Evolutionary conservation across 1,140 invertebrate species (phyloP).

Genomic region (Cryptotermes secundus): DNA sequence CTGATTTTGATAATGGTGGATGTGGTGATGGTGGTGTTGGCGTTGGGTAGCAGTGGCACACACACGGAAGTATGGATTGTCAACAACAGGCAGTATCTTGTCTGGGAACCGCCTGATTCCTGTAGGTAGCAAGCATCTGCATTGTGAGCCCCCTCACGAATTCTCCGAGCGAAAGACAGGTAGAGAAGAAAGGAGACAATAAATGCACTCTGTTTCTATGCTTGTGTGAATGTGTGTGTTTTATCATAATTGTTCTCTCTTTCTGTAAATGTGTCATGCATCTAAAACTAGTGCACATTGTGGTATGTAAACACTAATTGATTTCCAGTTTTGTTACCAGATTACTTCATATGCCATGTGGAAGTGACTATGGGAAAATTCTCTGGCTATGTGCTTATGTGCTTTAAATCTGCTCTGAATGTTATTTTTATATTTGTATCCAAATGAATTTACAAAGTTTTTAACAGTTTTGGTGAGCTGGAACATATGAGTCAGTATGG

Average conservation of each 20-base stretch:
- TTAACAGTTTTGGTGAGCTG: too few species aligned
- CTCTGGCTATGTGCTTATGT: too few species aligned
- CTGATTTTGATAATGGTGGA: conserved; percentile 12
- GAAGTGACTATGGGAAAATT: background rate
- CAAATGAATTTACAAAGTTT: too few species aligned
- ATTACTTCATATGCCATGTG: background rate
- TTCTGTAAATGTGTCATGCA: background rate
- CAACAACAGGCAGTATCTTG: conserved; percentile 19
- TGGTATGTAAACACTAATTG: background rate
- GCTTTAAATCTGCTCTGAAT: too few species aligned
- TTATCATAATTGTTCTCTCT: background rate
- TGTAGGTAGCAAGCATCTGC: conserved; percentile 71
- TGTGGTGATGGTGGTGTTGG: background rate
- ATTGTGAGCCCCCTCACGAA: conserved; percentile 68
- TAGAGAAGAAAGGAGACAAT: background rate
- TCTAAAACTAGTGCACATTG: background rate
- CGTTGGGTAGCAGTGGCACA: background rate
- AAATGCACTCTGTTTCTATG: background rate
- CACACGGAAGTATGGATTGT: background rate
- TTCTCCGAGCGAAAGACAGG: conserved; percentile 47
- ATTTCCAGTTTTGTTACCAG: background rate
- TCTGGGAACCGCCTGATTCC: conserved; percentile 74
- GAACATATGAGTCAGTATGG: too few species aligned
- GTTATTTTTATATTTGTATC: too few species aligned
- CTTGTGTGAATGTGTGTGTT: background rate